Conservation (phyloP, 1,140 invertebrate species). For the Melanaphis sacchari region DNA sequence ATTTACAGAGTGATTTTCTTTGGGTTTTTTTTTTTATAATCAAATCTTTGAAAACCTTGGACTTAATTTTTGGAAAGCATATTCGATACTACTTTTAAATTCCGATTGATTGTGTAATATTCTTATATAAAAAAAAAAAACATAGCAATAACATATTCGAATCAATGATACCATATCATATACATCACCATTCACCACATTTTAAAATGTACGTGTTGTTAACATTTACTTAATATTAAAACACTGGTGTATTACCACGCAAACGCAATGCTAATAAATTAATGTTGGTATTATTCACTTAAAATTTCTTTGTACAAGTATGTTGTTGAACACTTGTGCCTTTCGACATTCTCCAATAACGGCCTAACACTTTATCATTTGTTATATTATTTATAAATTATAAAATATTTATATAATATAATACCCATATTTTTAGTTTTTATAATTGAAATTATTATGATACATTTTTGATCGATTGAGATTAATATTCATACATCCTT, state of each 20-base stretch:
- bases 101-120: neutral
- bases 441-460: neutral
- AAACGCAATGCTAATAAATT: neutral
- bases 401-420: neutral
- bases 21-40: neutral
- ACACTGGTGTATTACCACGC: neutral
- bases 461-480: neutral
- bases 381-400: neutral
- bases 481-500: neutral
- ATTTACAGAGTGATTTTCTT: neutral
- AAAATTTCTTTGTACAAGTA: neutral
- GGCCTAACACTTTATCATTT: neutral
- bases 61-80: neutral
- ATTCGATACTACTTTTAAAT: neutral
- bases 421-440: neutral
- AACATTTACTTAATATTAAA: neutral
- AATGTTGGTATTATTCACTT: neutral
- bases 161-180: neutral
- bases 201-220: neutral
- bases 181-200: neutral
- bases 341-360: neutral
- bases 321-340: neutral
- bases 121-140: neutral
- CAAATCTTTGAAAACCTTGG: neutral
- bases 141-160: neutral